phyloP scores from a whole-genome alignment of 2,888 invertebrate species.

The Helicoverpa assulta region DNA sequence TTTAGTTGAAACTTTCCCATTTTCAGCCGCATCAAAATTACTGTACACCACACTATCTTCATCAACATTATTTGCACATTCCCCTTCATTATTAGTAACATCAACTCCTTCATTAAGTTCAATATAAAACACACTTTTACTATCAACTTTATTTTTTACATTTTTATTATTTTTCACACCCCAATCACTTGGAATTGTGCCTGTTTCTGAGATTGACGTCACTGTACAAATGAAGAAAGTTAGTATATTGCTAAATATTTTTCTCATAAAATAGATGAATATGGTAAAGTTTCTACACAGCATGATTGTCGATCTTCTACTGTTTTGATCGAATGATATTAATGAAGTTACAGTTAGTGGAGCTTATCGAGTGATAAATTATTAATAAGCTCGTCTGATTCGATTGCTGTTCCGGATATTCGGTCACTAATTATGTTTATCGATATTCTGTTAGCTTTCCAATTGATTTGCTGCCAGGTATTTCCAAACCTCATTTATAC shows the following conservation, averaged over 20 bases:
- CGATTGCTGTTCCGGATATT: slow-evolving; percentile 7
- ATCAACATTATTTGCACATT: slow-evolving; percentile 7
- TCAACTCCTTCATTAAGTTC: slow-evolving; percentile 20
- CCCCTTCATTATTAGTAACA: background rate
- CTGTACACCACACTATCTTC: background rate
- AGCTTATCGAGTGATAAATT: slow-evolving; percentile 46
- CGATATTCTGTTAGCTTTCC: background rate
- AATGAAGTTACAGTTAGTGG: slow-evolving; percentile 7
- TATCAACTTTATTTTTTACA: slow-evolving; percentile 53
- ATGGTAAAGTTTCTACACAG: slow-evolving; percentile 11
- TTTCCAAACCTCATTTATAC: background rate
- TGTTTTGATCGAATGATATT: slow-evolving; percentile 14
- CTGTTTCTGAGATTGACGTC: slow-evolving; percentile 54
- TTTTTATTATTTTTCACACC: slow-evolving; percentile 41
- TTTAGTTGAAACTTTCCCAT: background rate
- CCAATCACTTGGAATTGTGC: slow-evolving; percentile 68
- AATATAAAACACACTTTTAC: slow-evolving; percentile 38
- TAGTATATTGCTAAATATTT: slow-evolving; percentile 20
- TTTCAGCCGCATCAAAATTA: background rate
- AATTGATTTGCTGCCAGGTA: background rate
- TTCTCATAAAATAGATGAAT: slow-evolving; percentile 24
- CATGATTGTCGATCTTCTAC: slow-evolving; percentile 23
- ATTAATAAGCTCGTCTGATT: slow-evolving; percentile 38
- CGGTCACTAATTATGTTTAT: slow-evolving; percentile 11
- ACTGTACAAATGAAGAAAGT: slow-evolving; percentile 23